Evolutionary conservation across 2,888 invertebrate species (phyloP), one percentile per base, ranked within the genome.

Genomic region (Mongoloraphidia duomilia): DNA sequence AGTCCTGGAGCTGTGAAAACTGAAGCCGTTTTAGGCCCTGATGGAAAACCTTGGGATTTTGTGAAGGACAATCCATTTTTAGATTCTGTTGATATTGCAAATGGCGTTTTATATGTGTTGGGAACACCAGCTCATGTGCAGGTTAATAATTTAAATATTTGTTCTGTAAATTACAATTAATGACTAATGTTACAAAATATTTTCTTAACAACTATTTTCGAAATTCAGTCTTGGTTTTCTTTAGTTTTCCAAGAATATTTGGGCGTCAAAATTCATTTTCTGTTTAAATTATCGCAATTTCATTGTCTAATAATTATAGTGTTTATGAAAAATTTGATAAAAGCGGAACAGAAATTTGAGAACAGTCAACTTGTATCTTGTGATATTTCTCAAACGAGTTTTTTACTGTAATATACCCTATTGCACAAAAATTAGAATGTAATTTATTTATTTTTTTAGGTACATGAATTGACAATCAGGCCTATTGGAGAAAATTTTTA

Each of bases 91-190:
- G 82, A 83, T 60, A 69, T 84, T 4, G 78, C 80, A 1, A 71
- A 76, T 52, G 75, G 80, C 2, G 73, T 80, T 1, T 51, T 75
- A 10, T 81, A 77, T 58, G 74, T 74, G 0, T 62, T 84, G 9
- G 70, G 76, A 3, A 76, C 78, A 1, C 80, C 81, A 3, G 69
- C 77, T 1, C 67, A 75, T 54, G 77, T 77, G 8, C 72, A 75
- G 64, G 75, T 78, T 58, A n/a, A n/a, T n/a, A n/a, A n/a, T 60
- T 52, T 47, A 42, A 42, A 17, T 17, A 4, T 4, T 17, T 3
- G 2, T 17, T 4, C 4, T 17, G 8, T 38, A 8, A 38, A 38
- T 38, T 12, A 1, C n/a, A 38, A 6, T 38, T 3, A 38, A 12
- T n/a, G n/a, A n/a, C n/a, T n/a, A n/a, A n/a, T n/a, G n/a, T n/a